Percentiles rank a stretch among this genome's conserved stretches.
phyloP scores from a whole-genome alignment of 2,888 invertebrate species.

The Ptychoptera contaminata region DNA sequence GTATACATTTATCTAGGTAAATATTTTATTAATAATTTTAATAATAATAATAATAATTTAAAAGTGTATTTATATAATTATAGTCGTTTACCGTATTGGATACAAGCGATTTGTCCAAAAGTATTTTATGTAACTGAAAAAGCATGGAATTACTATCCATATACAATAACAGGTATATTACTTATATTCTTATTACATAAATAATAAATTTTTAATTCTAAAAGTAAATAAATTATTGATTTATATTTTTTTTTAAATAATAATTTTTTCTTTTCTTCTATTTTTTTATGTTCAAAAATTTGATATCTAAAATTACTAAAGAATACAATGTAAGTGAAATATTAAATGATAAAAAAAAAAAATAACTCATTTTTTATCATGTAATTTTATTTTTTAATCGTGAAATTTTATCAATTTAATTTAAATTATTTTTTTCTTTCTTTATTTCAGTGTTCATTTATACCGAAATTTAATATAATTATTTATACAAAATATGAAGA shows the following conservation, averaged over 20 bases:
- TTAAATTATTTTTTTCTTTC: constrained; percentile 10
- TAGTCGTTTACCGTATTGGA: constrained; percentile 81
- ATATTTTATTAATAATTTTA: background rate
- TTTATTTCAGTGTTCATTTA: constrained; percentile 68
- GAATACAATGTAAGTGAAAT: constrained; percentile 57
- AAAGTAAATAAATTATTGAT: background rate
- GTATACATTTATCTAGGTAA: constrained; percentile 77
- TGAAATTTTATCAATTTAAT: constrained; percentile 7
- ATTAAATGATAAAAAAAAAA: constrained; percentile 6
- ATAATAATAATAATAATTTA: background rate
- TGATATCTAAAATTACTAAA: constrained; percentile 12
- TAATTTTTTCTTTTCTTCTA: constrained; percentile 12
- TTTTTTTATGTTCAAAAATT: constrained; percentile 8
- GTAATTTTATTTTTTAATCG: constrained; percentile 5
- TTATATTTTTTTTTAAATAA: constrained; percentile 10
- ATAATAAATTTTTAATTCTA: too few species aligned
- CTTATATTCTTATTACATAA: background rate
- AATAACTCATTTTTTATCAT: constrained; percentile 4
- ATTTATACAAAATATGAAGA: constrained; percentile 84
- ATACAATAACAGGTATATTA: constrained; percentile 60
- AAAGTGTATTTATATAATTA: constrained; percentile 14
- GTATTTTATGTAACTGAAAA: constrained; percentile 89
- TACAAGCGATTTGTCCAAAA: constrained; percentile 72
- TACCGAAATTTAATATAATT: constrained; percentile 69
- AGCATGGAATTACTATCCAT: constrained; percentile 91